Evolutionary conservation across 2,113 vertebrate genomes (phyloP), one percentile per base, ranked within the genome.

Genomic region (Astur gentilis): DNA sequence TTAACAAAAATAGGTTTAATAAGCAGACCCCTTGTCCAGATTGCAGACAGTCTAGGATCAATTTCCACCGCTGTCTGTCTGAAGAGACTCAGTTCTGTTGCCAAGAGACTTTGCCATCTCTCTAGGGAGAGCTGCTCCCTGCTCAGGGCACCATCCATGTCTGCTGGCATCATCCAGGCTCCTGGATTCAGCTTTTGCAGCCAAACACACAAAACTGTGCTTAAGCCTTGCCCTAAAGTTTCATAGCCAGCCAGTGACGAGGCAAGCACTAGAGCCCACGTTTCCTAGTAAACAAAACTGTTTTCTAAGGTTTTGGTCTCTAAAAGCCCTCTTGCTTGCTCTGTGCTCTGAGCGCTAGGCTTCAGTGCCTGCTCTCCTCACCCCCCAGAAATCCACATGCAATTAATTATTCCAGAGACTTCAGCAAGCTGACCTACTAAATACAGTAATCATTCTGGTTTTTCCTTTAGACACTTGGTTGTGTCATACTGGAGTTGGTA

Each of bases 141-240:
- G 20, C n/a, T 13, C 0, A 0, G 45, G 45, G 29, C 64, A 78
- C 27, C 4, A 6, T 34, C 66, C 21, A 8, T 23, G 6, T 54
- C 45, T 76, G 52, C 27, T 38, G 55, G 25, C 54, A 49, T 49
- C 87, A 22, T 10, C 16, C 42, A 66, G 50, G 40, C 9, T 77
- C 83, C 42, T 73, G 57, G 42, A 54, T 45, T 49, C 38, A 36
- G 25, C 50, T 87, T 40, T 50, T 66, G 22, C 50, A 71, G 40
- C 10, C 58, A 83, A 44, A 80, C 34, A 34, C 10, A 11, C 9
- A 85, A 57, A 66, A 15, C 8, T 42, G 38, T 20, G 52, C 11
- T 26, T 65, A 77, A 88, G 14, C 13, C 54, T 83, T 76, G 31
- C 29, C 42, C 36, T 52, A 47, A 79, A 40, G 7, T 69, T 80